A percentile compares a stretch with the other conserved stretches of the same genome.
These are phyloP conservation scores for Cheilosia grossa DNA, from an alignment of 2,888 invertebrate species.

Conservation along the genomic window DNA sequence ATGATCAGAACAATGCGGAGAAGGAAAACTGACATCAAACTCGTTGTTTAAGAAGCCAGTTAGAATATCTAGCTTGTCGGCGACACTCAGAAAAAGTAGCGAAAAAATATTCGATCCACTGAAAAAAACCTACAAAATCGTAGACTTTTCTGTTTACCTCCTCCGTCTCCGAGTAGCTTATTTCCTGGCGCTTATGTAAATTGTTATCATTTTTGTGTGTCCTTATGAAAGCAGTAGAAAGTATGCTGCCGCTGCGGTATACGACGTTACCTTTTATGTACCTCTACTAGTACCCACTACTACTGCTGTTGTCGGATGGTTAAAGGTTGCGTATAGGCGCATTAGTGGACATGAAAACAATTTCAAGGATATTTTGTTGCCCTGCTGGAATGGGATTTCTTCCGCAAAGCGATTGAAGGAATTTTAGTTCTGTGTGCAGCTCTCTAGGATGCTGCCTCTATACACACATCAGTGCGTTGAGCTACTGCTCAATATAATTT, in stretches of 20 bases:
- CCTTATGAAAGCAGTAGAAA: slow-evolving; percentile 10
- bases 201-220: slow-evolving; percentile 44
- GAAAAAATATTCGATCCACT: not conserved
- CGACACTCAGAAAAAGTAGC: no score
- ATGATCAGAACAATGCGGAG: no score
- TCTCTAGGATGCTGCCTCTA: slow-evolving; percentile 25
- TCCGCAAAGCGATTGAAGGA: slow-evolving; percentile 65
- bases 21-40: no score
- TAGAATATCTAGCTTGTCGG: no score
- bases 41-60: no score
- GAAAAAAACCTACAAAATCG: not conserved
- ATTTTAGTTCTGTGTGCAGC: slow-evolving; percentile 45
- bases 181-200: slow-evolving; percentile 62
- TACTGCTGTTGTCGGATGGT: slow-evolving; percentile 10
- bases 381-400: slow-evolving; percentile 50
- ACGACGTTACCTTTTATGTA: slow-evolving; percentile 44
- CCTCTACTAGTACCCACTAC: not conserved
- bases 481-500: slow-evolving; percentile 71
- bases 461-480: not conserved
- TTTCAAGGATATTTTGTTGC: slow-evolving; percentile 51
- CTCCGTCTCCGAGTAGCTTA: not conserved
- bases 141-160: not conserved
- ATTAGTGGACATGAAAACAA: slow-evolving; percentile 74
- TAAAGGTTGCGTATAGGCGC: slow-evolving; percentile 69
- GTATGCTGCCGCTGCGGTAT: not conserved